Percentiles rank a stretch among this genome's conserved stretches.
Conservation (phyloP, 1,140 invertebrate species). For the Arctopsyche grandis region DNA sequence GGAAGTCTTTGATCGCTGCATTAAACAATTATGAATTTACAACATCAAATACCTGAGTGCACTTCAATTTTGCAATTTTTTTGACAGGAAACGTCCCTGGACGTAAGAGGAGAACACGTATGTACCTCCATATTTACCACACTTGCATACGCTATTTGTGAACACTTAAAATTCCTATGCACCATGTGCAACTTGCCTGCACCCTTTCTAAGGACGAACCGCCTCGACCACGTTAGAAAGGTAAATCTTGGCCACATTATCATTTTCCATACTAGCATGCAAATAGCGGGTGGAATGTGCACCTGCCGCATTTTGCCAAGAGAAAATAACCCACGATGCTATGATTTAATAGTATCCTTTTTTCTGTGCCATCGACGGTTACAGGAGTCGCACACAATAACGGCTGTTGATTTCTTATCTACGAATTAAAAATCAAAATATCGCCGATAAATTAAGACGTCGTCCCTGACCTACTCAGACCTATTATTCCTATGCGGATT, state of each 20-base stretch:
- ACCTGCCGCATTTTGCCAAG: slow-evolving; percentile 37
- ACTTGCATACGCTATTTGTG: neutral
- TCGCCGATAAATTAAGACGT: neutral
- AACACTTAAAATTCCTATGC: slow-evolving; percentile 11
- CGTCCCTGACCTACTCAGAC: neutral
- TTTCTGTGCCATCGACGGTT: neutral
- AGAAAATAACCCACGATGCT: slow-evolving; percentile 31
- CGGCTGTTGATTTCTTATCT: neutral
- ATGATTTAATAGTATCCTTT: slow-evolving; percentile 29
- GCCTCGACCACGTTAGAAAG: slow-evolving; percentile 29
- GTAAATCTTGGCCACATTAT: slow-evolving; percentile 41
- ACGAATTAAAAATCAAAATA: no score
- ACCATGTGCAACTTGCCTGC: slow-evolving; percentile 24
- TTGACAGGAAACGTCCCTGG: neutral
- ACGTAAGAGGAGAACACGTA: neutral
- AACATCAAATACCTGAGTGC: neutral
- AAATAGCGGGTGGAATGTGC: slow-evolving; percentile 44
- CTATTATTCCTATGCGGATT: neutral
- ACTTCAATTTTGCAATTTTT: neutral
- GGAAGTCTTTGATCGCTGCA: no score
- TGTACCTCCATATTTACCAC: neutral
- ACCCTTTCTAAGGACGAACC: slow-evolving; percentile 37
- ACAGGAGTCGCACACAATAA: neutral
- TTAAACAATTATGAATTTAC: neutral
- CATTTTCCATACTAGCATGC: slow-evolving; percentile 46